Base-by-base conservation (phyloP, 2,113 vertebrate genomes). In the Eurystomus gularis region DNA sequence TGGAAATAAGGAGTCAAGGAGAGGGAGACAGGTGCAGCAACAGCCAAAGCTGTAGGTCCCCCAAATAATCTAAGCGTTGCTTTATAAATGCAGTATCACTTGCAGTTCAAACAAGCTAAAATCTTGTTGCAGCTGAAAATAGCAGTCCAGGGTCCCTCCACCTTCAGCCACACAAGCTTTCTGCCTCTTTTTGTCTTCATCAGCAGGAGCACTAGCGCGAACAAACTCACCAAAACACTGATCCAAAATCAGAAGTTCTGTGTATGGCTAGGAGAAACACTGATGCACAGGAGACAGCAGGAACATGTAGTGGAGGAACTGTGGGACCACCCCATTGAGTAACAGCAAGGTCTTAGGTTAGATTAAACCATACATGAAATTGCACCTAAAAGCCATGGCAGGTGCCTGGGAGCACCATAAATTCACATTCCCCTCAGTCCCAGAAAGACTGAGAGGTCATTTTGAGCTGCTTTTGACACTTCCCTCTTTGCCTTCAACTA, bases 281-380 rank as follows among this genome's bases (percentile, higher is more conserved):
- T 0, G 5, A 11, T 35, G 31, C 35, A 5, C 6, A 13, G n/a
- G 37, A 70, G 31, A 79, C 3, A 12, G 49, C 31, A 23, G 51
- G 68, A 70, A 44, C 28, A 3, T 1, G 18, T 3, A 23, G 37
- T 0, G 1, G 29, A 31, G 14, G 29, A 46, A 14, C 3, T 2
- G 3, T 14, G 26, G n/a, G 29, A 39, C 26, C 57, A 52, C 29
- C 54, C 20, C 76, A 10, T 1, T 13, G 49, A 39, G 29, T 72
- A 65, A 15, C 76, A 65, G 26, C 11, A 17, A 0, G 0, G 46
- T 21, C 25, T 57, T 26, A 31, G 57, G 46, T 68, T 85, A 42
- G 42, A 42, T 66, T 64, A 79, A 82, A 72, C 58, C 26, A 33
- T 2, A 46, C 18, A 2, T 42, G 26, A 77, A 87, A 71, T 62